These are phyloP conservation scores for Manis pentadactyla DNA, from an alignment of 2,797 vertebrate species.

Conservation along the genomic window DNA sequence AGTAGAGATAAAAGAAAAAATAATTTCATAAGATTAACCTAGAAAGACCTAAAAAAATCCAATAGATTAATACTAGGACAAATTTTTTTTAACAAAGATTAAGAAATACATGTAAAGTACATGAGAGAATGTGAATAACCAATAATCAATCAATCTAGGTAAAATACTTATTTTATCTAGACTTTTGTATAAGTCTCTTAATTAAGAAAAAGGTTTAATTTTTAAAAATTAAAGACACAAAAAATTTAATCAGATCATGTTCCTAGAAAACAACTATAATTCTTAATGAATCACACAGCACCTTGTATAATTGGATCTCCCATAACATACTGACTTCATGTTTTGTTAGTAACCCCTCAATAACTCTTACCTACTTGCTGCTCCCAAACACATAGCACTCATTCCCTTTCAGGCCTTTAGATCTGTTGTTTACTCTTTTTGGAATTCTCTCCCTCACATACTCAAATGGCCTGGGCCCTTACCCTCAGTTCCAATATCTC, in stretches of 20 bases:
- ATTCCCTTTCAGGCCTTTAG: background rate
- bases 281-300: background rate
- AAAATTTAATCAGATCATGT: background rate
- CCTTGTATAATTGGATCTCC: background rate
- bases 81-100: background rate
- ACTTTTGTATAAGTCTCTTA: background rate
- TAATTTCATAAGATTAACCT: background rate
- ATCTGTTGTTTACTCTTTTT: background rate
- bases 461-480: background rate
- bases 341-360: background rate
- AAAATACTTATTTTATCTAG: background rate
- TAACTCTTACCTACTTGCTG: background rate
- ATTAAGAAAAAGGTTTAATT: background rate
- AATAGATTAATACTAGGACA: background rate
- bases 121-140: background rate
- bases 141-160: background rate
- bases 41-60: background rate
- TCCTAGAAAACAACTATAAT: background rate
- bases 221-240: background rate
- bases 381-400: background rate
- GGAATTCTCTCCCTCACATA: background rate
- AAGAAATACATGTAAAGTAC: background rate
- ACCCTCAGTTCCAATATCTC: background rate
- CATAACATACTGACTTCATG: background rate
- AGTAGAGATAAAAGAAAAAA: background rate